Conservation (phyloP, 2,113 vertebrate species). For the Tenebrosternarchus preto region DNA sequence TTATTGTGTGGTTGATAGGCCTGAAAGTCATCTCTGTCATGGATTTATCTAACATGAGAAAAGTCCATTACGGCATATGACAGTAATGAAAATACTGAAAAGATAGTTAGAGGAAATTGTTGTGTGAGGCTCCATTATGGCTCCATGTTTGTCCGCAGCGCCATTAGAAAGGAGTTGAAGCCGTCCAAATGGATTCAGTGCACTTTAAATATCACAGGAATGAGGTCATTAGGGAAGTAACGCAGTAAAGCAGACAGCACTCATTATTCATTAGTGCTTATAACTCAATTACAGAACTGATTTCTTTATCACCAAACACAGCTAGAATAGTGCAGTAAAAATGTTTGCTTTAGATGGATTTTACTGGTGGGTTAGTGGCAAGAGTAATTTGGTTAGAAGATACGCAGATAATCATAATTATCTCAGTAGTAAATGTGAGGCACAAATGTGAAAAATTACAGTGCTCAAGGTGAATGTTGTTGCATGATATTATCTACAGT, state of each 20-base stretch:
- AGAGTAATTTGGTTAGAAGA: neutral
- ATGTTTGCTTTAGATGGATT: neutral
- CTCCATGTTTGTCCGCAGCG: neutral
- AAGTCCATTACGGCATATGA: constrained; percentile 23
- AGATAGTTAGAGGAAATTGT: neutral
- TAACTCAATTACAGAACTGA: constrained; percentile 4
- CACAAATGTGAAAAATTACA: neutral
- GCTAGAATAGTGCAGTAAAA: neutral
- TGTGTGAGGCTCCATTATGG: neutral
- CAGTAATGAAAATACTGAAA: neutral
- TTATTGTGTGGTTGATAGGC: constrained; percentile 28
- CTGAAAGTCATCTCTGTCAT: constrained; percentile 11
- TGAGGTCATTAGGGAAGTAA: constrained; percentile 34
- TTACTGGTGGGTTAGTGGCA: neutral
- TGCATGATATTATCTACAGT: neutral
- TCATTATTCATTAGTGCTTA: constrained; percentile 29
- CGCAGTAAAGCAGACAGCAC: constrained; percentile 16
- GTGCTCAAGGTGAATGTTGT: neutral
- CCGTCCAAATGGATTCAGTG: constrained; percentile 2
- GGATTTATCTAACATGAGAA: constrained; percentile 23
- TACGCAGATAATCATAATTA: neutral
- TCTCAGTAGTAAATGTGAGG: neutral
- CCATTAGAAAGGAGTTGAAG: neutral
- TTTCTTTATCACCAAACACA: neutral
- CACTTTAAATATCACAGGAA: constrained; percentile 36